Evolutionary conservation across 2,113 vertebrate genomes (phyloP), one percentile per base, ranked within the genome.

Genomic region (Colaptes auratus): DNA sequence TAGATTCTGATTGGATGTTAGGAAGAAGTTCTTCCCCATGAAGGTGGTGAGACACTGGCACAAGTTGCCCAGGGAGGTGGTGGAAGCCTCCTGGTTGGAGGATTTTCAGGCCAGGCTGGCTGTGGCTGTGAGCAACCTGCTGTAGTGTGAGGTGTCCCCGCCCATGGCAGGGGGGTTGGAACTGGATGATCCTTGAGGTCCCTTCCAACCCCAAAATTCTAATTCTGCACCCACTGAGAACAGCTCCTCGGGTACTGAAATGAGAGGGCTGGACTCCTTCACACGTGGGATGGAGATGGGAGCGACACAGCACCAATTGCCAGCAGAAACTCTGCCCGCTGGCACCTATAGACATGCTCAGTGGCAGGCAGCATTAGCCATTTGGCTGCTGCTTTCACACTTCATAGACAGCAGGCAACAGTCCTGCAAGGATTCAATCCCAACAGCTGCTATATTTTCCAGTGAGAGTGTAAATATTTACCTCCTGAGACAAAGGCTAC

Each of bases 151-250:
- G 39, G 39, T 39, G 39, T 39, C 39, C 39, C 39, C 12, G 39
- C 39, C 39, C 39, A 39, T 39, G 39, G 39, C 39, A 39, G 39
- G 39, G 39, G 39, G 39, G 39, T 39, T 39, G 39, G 39, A 5
- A 39, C 39, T 39, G 39, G 39, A 12, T 39, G 39, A 10, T 11
- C 39, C 39, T 39, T 39, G 39, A 39, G 39, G 39, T 39, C 10
- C 39, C 39, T 39, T 39, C 39, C 10, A 39, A 11, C 12, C 39
- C 39, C 12, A 39, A 39, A 39, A 39, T 39, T 39, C 39, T 39
- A n/a, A n/a, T n/a, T n/a, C n/a, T n/a, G n/a, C n/a, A n/a, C 5
- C 12, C 1, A 0, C 52, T 30, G 60, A 42, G 39, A 64, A 7
- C 12, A 48, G 19, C 60, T 61, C 31, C 15, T 50, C 19, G 46